Evolutionary conservation across 2,888 invertebrate genomes (phyloP), one percentile per base, ranked within the genome.

Genomic region (Acanthosepion esculentum): DNA sequence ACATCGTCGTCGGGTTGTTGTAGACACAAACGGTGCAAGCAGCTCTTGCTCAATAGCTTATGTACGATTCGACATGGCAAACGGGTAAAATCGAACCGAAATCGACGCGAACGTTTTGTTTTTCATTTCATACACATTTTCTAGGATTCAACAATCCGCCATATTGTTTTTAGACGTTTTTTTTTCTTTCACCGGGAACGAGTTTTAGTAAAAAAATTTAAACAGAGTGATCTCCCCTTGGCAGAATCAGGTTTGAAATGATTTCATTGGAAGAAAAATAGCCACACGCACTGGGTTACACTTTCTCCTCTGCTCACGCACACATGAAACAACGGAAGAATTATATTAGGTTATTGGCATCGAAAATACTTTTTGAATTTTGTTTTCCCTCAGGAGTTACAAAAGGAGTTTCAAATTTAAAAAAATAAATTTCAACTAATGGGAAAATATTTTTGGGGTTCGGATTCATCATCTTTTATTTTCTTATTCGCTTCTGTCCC

Each of bases 1-100:
- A 99, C 99, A 98, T 98, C 94, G 94, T 96, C 91, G n/a, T 48
- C 50, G 48, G 26, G 55, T 94, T 94, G 93, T 78, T 78, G 78
- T 78, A n/a, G 78, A 78, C 78, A 48, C 50, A 93, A 48, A 93
- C 93, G 53, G n/a, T 53, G 93, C 93, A 93, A 93, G 93, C 50
- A 50, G 53, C n/a, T 93, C 93, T 93, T 93, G 93, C 93, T 93
- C 50, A 50, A 50, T 93, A 93, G 53, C 29, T 93, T 93, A 93
- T 93, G 53, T n/a, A 53, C 93, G 93, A 93, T 53, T 93, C 93
- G 50, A 48, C 50, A 93, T 50, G 93, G 53, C 50, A 93, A 53
- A 93, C 29, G 29, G 50, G 53, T 53, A 93, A 93, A 93, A 93
- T 93, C 93, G 93, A 93, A 93, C 53, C 93, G 93, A 50, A 50